A percentile compares a stretch with the other conserved stretches of the same genome.
phyloP scores from a whole-genome alignment of 2,113 vertebrate species.

The Capra hircus region DNA sequence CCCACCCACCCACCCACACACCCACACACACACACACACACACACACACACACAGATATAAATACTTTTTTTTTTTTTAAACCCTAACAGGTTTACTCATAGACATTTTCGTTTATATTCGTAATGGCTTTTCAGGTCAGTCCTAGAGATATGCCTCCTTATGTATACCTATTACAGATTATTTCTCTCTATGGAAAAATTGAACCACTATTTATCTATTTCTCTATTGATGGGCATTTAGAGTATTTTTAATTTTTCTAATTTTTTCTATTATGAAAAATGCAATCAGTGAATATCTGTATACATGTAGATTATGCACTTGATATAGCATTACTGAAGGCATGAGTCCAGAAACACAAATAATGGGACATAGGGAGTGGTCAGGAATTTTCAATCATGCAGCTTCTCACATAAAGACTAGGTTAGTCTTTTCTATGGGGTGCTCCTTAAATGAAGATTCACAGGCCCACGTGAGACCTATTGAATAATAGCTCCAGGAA shows the following conservation, averaged over 20 bases:
- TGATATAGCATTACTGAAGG: not conserved
- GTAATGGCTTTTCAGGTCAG: not conserved
- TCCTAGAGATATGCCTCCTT: not conserved
- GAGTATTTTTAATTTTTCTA: not conserved
- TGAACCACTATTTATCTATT: not conserved
- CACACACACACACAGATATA: not conserved
- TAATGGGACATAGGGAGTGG: not conserved
- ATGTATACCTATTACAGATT: not conserved
- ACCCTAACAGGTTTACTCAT: not conserved
- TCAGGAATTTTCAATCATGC: not conserved
- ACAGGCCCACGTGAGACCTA: not conserved
- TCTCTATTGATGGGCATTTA: not conserved
- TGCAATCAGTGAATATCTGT: not conserved
- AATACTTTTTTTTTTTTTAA: not conserved
- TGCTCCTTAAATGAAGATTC: not conserved
- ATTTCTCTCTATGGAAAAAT: not conserved
- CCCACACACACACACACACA: not conserved
- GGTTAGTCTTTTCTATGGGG: not conserved
- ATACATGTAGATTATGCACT: not conserved
- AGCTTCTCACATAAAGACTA: not conserved
- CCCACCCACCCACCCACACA: no score
- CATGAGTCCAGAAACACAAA: not conserved
- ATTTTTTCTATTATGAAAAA: not conserved
- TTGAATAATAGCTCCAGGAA: not conserved
- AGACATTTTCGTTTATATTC: not conserved